Evolutionary conservation across 2,113 vertebrate genomes (phyloP).

Genomic region (Oenanthe oenanthe): DNA sequence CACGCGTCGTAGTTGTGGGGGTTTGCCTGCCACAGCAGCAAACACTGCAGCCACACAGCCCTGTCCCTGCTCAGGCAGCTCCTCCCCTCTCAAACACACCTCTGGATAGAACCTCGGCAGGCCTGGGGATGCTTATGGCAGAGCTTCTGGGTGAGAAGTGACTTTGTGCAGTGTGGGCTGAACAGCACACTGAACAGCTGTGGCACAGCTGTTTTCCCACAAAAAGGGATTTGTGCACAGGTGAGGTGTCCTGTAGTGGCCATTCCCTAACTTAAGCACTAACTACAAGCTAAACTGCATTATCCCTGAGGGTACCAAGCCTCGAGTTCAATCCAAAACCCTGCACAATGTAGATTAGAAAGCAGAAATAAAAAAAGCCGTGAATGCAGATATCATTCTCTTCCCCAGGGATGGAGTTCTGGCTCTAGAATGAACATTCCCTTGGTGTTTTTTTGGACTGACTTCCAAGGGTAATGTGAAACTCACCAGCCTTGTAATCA

Average conservation of each 20-base stretch:
- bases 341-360: not conserved
- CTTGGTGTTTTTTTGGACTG: not conserved
- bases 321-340: not conserved
- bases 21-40: conserved; percentile 80
- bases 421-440: not conserved
- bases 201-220: not conserved
- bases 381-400: not conserved
- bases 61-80: not conserved
- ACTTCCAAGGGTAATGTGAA: not conserved
- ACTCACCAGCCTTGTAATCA: not conserved
- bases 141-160: not conserved
- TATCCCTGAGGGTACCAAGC: not conserved
- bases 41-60: not conserved
- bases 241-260: not conserved
- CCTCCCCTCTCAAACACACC: not conserved
- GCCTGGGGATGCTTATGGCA: too few species aligned
- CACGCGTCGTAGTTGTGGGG: conserved; percentile 97
- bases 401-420: not conserved
- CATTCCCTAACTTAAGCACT: not conserved
- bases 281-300: not conserved
- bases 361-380: not conserved
- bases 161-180: not conserved
- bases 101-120: accelerated
- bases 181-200: not conserved
- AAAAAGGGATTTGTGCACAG: not conserved